Evolutionary conservation across 1,140 invertebrate genomes (phyloP), one percentile per base, ranked within the genome.

Genomic region (Sogatella furcifera): DNA sequence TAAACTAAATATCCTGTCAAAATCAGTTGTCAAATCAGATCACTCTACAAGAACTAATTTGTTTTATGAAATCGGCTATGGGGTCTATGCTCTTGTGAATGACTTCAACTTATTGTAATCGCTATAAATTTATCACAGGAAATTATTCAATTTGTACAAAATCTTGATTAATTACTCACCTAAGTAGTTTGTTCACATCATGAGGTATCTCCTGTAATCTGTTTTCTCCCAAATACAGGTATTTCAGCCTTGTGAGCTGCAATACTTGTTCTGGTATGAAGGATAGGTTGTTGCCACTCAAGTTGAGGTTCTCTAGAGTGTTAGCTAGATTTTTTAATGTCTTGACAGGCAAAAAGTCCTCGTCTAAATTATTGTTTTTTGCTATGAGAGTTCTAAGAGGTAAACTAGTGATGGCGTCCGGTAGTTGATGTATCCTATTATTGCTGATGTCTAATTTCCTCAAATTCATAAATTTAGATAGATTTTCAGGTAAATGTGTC

Each of bases 211-310:
- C 80, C n/a, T 75, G 73, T 64, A 98, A 89, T 55, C 77, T 76
- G 74, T 98, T 98, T 19, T 84, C 89, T 22, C 95, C 95, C 44
- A 98, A 73, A 74, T 96, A 95, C 8, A 98, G 78, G 69, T 88
- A 90, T 73, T 83, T 87, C 8, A 97, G 76, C 15, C 79, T 80
- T 5, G 71, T 68, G 57, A 97, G 72, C 62, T 95, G 85, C 24
- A 94, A 80, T 53, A 97, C 74, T 75, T 95, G 91, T 64, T 85
- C 83, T 5, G 95, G 95, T 70, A 98, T 89, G 24, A 81, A 78
- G 14, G 80, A 84, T 28, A 98, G 76, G 38, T 81, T 73, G 77
- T 98, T 98, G 14, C 95, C 95, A 75, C 91, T 94, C 14, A 98
- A 77, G 77, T 97, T 97, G 0, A 98, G 69, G 71, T 94, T 90